Percentiles rank a stretch among this genome's conserved stretches.
Evolutionary conservation across 1,140 invertebrate genomes (phyloP).

Genomic region (Hyles euphorbiae): DNA sequence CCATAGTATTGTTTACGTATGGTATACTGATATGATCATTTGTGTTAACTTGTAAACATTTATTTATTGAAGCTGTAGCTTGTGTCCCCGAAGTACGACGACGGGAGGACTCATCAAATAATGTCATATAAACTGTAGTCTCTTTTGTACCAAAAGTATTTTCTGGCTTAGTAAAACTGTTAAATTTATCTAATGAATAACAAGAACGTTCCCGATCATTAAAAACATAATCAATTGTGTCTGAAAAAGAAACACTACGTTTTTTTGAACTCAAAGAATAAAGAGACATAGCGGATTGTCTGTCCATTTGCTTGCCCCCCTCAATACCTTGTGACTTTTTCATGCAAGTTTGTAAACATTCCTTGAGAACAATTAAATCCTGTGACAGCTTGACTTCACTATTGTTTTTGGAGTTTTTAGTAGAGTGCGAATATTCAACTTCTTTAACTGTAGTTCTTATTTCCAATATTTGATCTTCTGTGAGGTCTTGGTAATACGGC

Average conservation of each 20-base stretch:
- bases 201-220: background rate
- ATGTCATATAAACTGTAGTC: conserved; percentile 50
- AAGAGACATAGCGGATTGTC: conserved; percentile 7
- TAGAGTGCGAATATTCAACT: background rate
- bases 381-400: background rate
- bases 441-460: conserved; percentile 15
- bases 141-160: conserved; percentile 34
- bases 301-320: no score
- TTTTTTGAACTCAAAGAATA: conserved; percentile 20
- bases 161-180: no score
- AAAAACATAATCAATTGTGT: conserved; percentile 21
- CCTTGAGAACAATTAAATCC: conserved; percentile 1
- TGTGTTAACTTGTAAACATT: conserved; percentile 53
- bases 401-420: no score
- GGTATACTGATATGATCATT: background rate
- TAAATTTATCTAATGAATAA: conserved; percentile 1
- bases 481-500: conserved; percentile 35
- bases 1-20: background rate
- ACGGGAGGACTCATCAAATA: conserved; percentile 34
- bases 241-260: conserved; percentile 20
- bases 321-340: no score
- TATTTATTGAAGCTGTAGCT: conserved; percentile 63
- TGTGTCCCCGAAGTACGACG: conserved; percentile 48
- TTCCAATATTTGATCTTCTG: conserved; percentile 31
- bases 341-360: no score